phyloP scores from a whole-genome alignment of 2,113 vertebrate genomes.

The Lepus europaeus region DNA sequence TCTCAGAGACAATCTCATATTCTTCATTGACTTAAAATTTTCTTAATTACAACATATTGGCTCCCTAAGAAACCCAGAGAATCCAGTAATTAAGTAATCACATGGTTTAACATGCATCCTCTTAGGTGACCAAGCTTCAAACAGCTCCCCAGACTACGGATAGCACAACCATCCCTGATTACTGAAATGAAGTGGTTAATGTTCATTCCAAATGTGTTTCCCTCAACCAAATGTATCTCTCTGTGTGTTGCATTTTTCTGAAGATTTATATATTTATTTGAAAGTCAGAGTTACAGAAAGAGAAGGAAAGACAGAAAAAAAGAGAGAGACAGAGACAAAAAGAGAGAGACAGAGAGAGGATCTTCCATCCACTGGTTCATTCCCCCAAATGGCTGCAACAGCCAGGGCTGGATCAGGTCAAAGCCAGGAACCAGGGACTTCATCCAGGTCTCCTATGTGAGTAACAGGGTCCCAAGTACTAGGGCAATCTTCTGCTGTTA shows the following conservation, averaged over 20 bases:
- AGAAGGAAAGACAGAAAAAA: too few relatives aligned
- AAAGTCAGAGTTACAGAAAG: too few relatives aligned
- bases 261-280: too few relatives aligned
- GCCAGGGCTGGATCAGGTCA: too few relatives aligned
- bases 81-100: background rate
- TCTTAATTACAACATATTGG: background rate
- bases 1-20: constrained; percentile 10
- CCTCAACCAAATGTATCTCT: background rate
- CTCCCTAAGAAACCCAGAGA: background rate
- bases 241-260: background rate
- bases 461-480: too few relatives aligned
- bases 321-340: too few relatives aligned
- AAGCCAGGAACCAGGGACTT: too few relatives aligned
- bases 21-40: background rate
- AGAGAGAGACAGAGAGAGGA: too few relatives aligned
- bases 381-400: too few relatives aligned
- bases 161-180: background rate
- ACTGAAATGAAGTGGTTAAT: background rate
- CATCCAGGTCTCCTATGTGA: too few relatives aligned
- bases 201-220: background rate
- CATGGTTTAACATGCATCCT: background rate
- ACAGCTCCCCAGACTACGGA: background rate
- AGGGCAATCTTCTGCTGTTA: too few relatives aligned
- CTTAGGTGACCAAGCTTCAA: constrained; percentile 2
- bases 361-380: too few relatives aligned